Base-by-base conservation (phyloP, 2,113 vertebrate species). In the Upupa epops region DNA sequence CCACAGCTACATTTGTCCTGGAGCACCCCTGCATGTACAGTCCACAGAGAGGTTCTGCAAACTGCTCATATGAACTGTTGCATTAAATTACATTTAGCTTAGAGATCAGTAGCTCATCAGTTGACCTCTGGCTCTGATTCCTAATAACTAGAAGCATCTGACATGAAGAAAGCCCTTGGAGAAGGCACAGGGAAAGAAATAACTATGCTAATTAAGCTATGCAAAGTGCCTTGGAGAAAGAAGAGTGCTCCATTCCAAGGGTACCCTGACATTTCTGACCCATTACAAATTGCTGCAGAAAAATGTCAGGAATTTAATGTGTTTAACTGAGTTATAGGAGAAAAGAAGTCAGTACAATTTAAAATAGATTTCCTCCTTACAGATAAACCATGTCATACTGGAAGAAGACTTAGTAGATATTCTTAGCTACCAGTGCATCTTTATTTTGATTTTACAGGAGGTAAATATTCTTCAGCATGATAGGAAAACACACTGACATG, bases 91-190 rank as follows among this genome's bases (percentile, higher is more conserved):
- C 70, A 71, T 55, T 83, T 88, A 84, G 56, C 61, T 65, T 65
- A 87, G 68, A 0, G 1, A 83, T 89, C 80, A 75, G 74, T 49
- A 81, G 75, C 59, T 88, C 83, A 66, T 74, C 64, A 19, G n/a
- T 79, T 89, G 88, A 83, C 75, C 71, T 94, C 69, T 94, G 77
- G 72, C 83, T 90, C 75, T 32, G 60, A 81, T 69, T 89, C 88
- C 76, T 42, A 88, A n/a, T 83, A 88, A 66, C 74, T 65, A 36
- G 34, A 90, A 95, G 78, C 79, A 94, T 92, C 82, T 90, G 78
- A 84, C 65, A 59, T 72, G 55, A 86, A 4, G 36, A 68, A 86
- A 92, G 46, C 29, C 86, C 56, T 89, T 70, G 64, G 56, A 88
- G 76, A 80, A 89, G 31, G 84, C 81, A 85, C 9, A 40, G 32